These are phyloP conservation scores for Lordiphosa collinella DNA, from an alignment of 1,140 invertebrate genomes.

Conservation along the genomic window DNA sequence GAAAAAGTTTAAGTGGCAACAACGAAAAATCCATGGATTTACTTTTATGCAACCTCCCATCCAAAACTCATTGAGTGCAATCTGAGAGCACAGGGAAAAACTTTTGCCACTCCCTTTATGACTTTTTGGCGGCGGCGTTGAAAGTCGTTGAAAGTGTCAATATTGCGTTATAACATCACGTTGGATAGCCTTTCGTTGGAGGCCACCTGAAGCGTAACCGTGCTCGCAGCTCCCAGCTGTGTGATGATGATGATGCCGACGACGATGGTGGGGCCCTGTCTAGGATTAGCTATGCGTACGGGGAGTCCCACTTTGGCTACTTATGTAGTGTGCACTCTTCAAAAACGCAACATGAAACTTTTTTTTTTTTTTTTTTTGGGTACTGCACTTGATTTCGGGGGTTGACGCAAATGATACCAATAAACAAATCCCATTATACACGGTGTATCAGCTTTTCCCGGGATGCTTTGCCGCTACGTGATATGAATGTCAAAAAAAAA, in stretches of 20 bases:
- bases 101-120: slow-evolving; percentile 69
- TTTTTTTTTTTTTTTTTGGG: slow-evolving; percentile 4
- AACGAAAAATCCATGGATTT: slow-evolving; percentile 74
- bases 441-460: slow-evolving; percentile 78
- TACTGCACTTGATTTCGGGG: slow-evolving; percentile 16
- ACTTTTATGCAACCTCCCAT: slow-evolving; percentile 60
- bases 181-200: slow-evolving; percentile 25
- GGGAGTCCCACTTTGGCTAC: slow-evolving; percentile 57
- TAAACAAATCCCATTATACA: slow-evolving; percentile 80
- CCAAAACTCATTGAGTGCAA: slow-evolving; percentile 46
- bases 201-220: slow-evolving; percentile 32
- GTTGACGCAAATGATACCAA: slow-evolving; percentile 77
- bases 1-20: slow-evolving; percentile 79
- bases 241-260: slow-evolving; percentile 41
- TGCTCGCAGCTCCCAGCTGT: slow-evolving; percentile 39
- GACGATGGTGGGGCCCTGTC: slow-evolving; percentile 30
- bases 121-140: slow-evolving; percentile 68
- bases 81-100: slow-evolving; percentile 49
- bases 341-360: slow-evolving; percentile 74
- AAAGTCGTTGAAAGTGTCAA: slow-evolving; percentile 77
- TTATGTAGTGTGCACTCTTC: slow-evolving; percentile 59
- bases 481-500: slow-evolving; percentile 65
- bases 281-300: slow-evolving; percentile 60
- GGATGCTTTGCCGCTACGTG: slow-evolving; percentile 67
- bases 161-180: slow-evolving; percentile 71